Conservation (phyloP, 1,140 invertebrate genomes). For the Argopecten irradians region DNA sequence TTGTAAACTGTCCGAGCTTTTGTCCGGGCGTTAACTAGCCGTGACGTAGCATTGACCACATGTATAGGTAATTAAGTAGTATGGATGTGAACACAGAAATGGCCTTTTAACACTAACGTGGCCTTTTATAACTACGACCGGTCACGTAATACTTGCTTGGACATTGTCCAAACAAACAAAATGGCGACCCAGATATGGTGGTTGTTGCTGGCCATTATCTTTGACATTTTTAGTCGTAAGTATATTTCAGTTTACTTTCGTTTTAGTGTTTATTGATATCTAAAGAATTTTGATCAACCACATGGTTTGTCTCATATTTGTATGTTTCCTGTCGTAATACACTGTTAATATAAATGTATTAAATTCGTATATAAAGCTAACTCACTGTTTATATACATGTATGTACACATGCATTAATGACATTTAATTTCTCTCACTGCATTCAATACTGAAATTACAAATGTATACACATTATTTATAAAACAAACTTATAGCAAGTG, state of each 20-base stretch:
- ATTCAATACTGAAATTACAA: too few species aligned
- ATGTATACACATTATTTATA: too few species aligned
- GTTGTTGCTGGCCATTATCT: not conserved
- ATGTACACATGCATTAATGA: too few species aligned
- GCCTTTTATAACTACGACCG: not conserved
- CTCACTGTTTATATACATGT: too few species aligned
- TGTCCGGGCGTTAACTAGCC: not conserved
- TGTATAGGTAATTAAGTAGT: not conserved
- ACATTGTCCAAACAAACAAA: conserved; percentile 14
- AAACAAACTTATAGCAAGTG: too few species aligned
- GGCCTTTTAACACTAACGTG: not conserved
- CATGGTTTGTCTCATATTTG: too few species aligned
- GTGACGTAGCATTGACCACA: not conserved
- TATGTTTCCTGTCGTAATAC: too few species aligned
- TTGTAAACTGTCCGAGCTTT: not conserved
- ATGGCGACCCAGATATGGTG: not conserved
- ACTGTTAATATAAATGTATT: too few species aligned
- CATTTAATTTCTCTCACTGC: too few species aligned
- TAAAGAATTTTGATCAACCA: too few species aligned
- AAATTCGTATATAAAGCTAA: too few species aligned
- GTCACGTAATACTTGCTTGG: not conserved
- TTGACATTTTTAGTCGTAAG: not conserved
- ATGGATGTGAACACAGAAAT: not conserved
- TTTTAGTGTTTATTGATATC: too few species aligned
- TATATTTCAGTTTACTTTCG: not conserved